These are phyloP conservation scores for Phrynosoma platyrhinos DNA, from an alignment of 2,113 vertebrate species.

Conservation along the genomic window DNA sequence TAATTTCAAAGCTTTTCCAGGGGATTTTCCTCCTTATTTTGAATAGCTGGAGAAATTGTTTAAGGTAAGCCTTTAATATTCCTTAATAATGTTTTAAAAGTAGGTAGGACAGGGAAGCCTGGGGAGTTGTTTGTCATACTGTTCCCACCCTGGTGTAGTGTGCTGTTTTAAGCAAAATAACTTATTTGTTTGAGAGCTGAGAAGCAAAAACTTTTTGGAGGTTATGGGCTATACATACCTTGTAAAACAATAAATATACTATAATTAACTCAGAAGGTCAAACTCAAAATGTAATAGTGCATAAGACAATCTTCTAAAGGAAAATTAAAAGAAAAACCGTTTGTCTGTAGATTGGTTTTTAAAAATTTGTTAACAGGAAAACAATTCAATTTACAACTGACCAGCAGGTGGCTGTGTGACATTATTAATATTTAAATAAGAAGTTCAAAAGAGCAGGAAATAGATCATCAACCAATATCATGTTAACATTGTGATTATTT, in stretches of 20 bases:
- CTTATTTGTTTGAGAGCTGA: not conserved
- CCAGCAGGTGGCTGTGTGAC: constrained; percentile 59
- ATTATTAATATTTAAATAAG: constrained; percentile 21
- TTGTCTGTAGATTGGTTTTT: constrained; percentile 21
- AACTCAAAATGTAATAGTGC: constrained; percentile 39
- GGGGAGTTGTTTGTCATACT: too few species aligned
- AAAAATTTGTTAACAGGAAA: constrained; percentile 35
- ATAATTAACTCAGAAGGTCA: not conserved
- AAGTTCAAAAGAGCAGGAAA: not conserved
- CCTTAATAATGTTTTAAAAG: too few species aligned
- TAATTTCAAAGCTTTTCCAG: too few species aligned
- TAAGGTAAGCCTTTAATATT: too few species aligned
- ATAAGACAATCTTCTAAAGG: constrained; percentile 18
- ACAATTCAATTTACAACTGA: not conserved
- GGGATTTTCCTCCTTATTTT: too few species aligned
- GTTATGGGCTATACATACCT: too few species aligned
- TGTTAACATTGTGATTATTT: not conserved
- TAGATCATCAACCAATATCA: constrained; percentile 9
- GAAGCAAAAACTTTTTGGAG: not conserved
- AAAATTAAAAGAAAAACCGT: not conserved
- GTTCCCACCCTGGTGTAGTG: too few species aligned
- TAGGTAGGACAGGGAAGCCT: too few species aligned
- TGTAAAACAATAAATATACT: constrained; percentile 35
- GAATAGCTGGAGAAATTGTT: too few species aligned
- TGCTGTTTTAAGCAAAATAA: not conserved